Conservation (phyloP, 1,140 invertebrate species). For the Colletes gigas region DNA sequence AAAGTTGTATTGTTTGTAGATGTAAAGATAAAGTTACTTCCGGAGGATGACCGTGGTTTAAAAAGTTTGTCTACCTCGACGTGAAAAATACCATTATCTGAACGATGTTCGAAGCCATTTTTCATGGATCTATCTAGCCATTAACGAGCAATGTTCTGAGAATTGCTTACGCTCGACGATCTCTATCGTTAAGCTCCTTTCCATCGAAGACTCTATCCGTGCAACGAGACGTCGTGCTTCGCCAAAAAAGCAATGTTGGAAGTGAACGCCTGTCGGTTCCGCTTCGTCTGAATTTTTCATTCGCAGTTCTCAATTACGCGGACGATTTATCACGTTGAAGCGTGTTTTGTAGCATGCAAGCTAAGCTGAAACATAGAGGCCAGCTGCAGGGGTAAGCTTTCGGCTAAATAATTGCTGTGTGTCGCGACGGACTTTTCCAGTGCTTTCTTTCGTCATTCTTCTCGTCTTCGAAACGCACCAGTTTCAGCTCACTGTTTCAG, state of each 20-base stretch:
- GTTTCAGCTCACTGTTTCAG: background rate
- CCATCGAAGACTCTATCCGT: too few relatives aligned
- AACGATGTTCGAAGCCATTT: too few relatives aligned
- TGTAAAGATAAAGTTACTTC: too few relatives aligned
- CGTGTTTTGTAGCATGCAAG: slow-evolving; percentile 34
- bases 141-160: background rate
- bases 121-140: too few relatives aligned
- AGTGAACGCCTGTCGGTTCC: background rate
- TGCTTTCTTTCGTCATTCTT: background rate
- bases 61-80: too few relatives aligned
- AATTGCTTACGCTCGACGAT: background rate
- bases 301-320: slow-evolving; percentile 44
- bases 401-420: slow-evolving; percentile 53
- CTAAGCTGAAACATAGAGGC: slow-evolving; percentile 10
- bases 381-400: slow-evolving; percentile 24
- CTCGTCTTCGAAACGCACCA: background rate
- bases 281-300: slow-evolving; percentile 41
- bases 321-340: slow-evolving; percentile 46
- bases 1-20: too few relatives aligned
- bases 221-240: background rate
- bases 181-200: too few relatives aligned
- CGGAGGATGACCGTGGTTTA: too few relatives aligned
- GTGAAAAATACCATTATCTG: too few relatives aligned
- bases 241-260: too few relatives aligned
- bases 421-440: slow-evolving; percentile 24